Evolutionary conservation across 2,113 vertebrate species (phyloP).

Genomic region (Stegastes partitus): DNA sequence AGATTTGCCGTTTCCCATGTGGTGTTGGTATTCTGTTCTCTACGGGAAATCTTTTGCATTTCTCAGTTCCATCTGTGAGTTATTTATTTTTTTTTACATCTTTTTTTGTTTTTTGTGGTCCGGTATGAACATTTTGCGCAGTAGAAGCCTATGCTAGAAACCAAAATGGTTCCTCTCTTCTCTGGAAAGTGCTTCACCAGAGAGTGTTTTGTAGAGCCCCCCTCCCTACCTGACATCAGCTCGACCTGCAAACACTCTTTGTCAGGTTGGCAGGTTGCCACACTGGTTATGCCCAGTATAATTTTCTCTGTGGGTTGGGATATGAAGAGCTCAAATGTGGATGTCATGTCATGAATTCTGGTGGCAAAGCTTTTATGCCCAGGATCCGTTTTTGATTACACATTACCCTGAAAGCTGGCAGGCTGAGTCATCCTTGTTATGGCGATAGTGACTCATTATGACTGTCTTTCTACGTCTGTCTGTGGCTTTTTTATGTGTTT

Average conservation of each 20-base stretch:
- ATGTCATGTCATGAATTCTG: slow-evolving; percentile 25
- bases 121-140: neutral
- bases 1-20: neutral
- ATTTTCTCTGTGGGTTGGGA: slow-evolving; percentile 22
- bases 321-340: slow-evolving; percentile 33
- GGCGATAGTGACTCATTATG: slow-evolving; percentile 34
- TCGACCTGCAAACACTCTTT: slow-evolving; percentile 27
- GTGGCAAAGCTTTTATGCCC: slow-evolving; percentile 25
- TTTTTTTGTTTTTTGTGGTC: neutral
- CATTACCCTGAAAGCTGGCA: slow-evolving; percentile 11
- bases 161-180: neutral
- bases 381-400: slow-evolving; percentile 22
- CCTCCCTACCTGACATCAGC: slow-evolving; percentile 9
- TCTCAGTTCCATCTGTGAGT: neutral
- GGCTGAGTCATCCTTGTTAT: slow-evolving; percentile 24
- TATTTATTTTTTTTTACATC: neutral
- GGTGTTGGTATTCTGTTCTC: neutral
- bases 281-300: slow-evolving; percentile 13
- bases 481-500: slow-evolving; percentile 16
- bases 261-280: slow-evolving; percentile 22
- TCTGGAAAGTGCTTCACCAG: neutral
- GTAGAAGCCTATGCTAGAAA: neutral
- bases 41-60: neutral
- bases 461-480: slow-evolving; percentile 9
- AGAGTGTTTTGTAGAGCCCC: slow-evolving; percentile 1